Evolutionary conservation across 2,113 vertebrate genomes (phyloP), one percentile per base, ranked within the genome.

Genomic region (Cheilinus undulatus): DNA sequence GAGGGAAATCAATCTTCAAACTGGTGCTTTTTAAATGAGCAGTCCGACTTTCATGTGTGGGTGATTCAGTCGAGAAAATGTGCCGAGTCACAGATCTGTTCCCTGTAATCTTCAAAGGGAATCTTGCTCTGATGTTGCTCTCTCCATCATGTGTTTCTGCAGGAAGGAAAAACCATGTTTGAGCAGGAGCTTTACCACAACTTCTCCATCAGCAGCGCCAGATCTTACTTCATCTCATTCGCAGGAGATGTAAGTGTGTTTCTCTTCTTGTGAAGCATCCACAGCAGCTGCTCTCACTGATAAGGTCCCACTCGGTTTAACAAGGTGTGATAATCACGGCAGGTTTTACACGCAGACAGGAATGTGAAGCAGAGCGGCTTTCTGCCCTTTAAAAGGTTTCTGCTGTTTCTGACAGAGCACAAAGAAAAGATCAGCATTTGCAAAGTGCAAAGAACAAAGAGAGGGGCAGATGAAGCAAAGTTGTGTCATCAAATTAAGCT

Each of bases 111-210:
- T 40, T 40, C 38, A 40, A 14, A 13, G 38, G 38, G 38, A 40
- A 40, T 40, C 38, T 40, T 17, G 0, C 24, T 59, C 36, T 60
- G 56, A 68, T 27, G 14, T 57, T 60, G 56, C 30, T 40, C 7
- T 56, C 49, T 77, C 71, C 85, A 1, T 56, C 7, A 46, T 61
- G 7, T 68, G 30, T 67, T 76, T 81, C 87, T 90, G 52, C 91
- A 99, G 97, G 97, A 98, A 86, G 97, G 97, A 34, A 97, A 95
- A 91, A 92, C 93, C 83, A 91, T 96, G 88, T 99, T 96, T 83
- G 97, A 99, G 83, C 98, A 99, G 89, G 98, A 99, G 83, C 93
- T 99, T 62, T 99, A 99, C 92, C 97, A 96, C 95, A 98, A 95
- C 88, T 99, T 99, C 93, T 88, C 92, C 89, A 95, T 97, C 93